Base-by-base conservation (phyloP, 2,113 vertebrate genomes). In the Oncorhynchus keta region DNA sequence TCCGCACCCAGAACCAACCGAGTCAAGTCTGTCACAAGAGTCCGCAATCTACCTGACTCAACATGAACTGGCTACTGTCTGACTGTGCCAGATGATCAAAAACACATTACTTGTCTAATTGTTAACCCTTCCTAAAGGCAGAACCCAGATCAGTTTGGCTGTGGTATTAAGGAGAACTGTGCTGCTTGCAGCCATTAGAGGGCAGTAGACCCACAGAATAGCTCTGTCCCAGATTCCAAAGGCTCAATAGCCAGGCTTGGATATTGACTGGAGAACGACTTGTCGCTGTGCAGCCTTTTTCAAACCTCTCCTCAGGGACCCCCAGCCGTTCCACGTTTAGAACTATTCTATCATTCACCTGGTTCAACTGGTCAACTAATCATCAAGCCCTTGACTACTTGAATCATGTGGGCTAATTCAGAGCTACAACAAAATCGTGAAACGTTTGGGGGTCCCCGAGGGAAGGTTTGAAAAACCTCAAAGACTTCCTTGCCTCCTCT, bases 181-280 rank as follows among this genome's bases (percentile, higher is more conserved):
- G 64, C 72, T 65, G 48, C 24, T 32, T 1, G 12, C 75, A 72
- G 73, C 89, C 90, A 86, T 76, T 75, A 91, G 90, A 85, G 84
- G 89, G 90, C 90, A 92, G 90, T 80, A 91, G 71, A 86, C 45
- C 76, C 86, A 81, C 77, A 89, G 73, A 14, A 35, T 20, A 68
- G 18, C 32, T 14, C 67, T 20, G 32, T 39, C 28, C 13, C 30
- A 67, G 26, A 13, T 20, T 14, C 6, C 67, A 20, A n/a, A 68
- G 18, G 14, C 30, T 68, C 67, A 39, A 28, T 68, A 28, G 30
- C 67, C 67, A 68, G 67, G 32, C 13, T 68, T 30, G 11, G 32
- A 18, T 12, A 20, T 64, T 7, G 26, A 30, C 11, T 30, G 28
- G 22, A 26, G 24, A 28, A 26, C 30, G 28, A 66, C 39, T 39